Conservation (phyloP, 2,113 vertebrate species). For the Pluvialis apricaria region DNA sequence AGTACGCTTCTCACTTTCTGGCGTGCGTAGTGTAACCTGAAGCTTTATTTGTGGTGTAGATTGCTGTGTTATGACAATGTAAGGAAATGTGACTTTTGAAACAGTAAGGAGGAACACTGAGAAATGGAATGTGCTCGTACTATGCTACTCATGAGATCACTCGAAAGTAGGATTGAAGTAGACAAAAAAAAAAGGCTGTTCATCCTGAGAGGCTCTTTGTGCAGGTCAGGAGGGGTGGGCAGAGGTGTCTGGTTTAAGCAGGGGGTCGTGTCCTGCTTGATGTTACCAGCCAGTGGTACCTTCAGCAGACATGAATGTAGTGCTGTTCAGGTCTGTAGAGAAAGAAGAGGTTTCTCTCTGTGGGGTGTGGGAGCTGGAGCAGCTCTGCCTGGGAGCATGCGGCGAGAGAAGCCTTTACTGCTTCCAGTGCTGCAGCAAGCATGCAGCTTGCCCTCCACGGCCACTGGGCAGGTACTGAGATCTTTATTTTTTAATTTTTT, state of each 20-base stretch:
- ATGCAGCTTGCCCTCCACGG: background rate
- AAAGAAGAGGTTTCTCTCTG: background rate
- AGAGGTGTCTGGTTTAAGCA: background rate
- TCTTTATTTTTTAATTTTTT: background rate
- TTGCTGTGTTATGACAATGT: background rate
- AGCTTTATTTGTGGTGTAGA: background rate
- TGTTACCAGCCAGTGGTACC: background rate
- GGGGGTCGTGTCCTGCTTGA: rapidly evolving
- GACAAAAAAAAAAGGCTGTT: background rate
- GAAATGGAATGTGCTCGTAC: background rate
- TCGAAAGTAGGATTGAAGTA: background rate
- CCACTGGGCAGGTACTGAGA: rapidly evolving
- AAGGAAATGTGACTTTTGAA: background rate
- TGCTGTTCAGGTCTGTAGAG: background rate
- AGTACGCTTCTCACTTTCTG: background rate
- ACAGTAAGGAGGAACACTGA: background rate
- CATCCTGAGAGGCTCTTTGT: background rate
- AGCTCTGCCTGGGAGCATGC: background rate
- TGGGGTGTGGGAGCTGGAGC: background rate
- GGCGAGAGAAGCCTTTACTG: background rate
- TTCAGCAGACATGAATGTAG: background rate
- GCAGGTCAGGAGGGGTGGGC: background rate
- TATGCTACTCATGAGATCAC: background rate
- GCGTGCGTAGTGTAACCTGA: background rate
- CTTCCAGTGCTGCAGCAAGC: background rate